These are phyloP conservation scores for Drosophila austrosaltans DNA, from an alignment of 2,888 invertebrate species.

Conservation along the genomic window DNA sequence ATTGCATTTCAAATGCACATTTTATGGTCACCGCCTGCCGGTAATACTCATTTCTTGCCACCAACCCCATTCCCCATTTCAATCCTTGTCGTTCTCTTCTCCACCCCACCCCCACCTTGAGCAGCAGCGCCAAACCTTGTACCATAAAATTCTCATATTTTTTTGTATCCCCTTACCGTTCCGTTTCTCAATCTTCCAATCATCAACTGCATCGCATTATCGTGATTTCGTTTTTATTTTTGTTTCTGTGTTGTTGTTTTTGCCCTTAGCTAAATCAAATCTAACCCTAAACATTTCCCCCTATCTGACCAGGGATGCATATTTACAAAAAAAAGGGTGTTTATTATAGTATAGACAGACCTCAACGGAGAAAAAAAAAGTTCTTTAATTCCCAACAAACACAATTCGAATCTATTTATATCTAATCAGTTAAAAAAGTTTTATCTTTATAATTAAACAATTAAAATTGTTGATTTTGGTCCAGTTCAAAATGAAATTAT, in stretches of 20 bases:
- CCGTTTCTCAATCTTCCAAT: neutral
- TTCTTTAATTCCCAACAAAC: too few species aligned
- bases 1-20: slow-evolving; percentile 65
- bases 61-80: neutral
- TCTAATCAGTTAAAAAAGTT: too few species aligned
- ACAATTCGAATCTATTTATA: too few species aligned
- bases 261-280: neutral
- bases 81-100: neutral
- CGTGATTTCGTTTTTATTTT: neutral
- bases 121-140: neutral
- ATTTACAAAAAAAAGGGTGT: too few species aligned
- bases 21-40: slow-evolving; percentile 61
- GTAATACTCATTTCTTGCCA: slow-evolving; percentile 25
- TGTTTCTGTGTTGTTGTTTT: neutral
- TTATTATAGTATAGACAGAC: too few species aligned
- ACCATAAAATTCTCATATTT: slow-evolving; percentile 4
- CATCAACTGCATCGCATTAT: neutral
- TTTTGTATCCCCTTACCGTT: neutral
- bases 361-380: too few species aligned
- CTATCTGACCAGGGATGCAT: too few species aligned
- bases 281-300: neutral
- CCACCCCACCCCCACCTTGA: neutral
- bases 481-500: too few species aligned
- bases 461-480: too few species aligned
- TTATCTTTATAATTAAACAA: too few species aligned